Percentiles rank a stretch among this genome's conserved stretches.
phyloP scores from a whole-genome alignment of 2,888 invertebrate genomes.

The Zygogramma bicolorata region DNA sequence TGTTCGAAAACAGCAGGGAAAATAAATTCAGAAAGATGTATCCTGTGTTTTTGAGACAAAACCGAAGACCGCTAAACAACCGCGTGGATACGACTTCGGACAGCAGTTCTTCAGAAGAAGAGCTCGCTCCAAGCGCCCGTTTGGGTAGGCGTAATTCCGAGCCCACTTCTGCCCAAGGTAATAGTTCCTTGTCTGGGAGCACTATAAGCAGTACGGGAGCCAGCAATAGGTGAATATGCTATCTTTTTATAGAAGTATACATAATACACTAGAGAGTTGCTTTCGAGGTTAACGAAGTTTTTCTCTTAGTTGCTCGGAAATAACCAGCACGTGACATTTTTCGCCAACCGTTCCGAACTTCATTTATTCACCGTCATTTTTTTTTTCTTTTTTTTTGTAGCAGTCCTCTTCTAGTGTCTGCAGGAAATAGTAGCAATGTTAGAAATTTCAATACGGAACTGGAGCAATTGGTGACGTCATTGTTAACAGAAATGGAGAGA shows the following conservation, averaged over 20 bases:
- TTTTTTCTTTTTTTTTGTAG: not conserved
- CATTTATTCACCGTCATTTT: not conserved
- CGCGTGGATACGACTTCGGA: slow-evolving; percentile 57
- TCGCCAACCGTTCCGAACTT: no score
- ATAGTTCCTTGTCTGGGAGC: not conserved
- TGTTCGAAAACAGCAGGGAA: slow-evolving; percentile 56
- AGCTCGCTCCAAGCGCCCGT: slow-evolving; percentile 26
- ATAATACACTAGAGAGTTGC: no score
- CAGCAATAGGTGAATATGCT: slow-evolving; percentile 1
- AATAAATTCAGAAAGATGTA: slow-evolving; percentile 54
- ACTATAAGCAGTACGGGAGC: not conserved
- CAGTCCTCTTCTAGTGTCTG: slow-evolving; percentile 9
- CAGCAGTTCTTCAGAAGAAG: slow-evolving; percentile 57
- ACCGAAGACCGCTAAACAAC: slow-evolving; percentile 34
- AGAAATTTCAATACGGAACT: slow-evolving; percentile 56
- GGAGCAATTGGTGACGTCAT: slow-evolving; percentile 55
- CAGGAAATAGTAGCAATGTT: slow-evolving; percentile 25
- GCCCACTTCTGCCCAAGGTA: not conserved
- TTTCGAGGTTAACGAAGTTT: no score
- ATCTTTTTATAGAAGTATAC: no score
- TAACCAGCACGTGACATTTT: no score
- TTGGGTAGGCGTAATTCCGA: slow-evolving; percentile 19
- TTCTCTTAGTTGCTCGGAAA: no score
- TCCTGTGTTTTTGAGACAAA: slow-evolving; percentile 53
- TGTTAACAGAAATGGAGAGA: slow-evolving; percentile 54